A percentile compares a stretch with the other conserved stretches of the same genome.
Evolutionary conservation across 2,797 vertebrate genomes (phyloP).

Genomic region (Sebastes diploproa): DNA sequence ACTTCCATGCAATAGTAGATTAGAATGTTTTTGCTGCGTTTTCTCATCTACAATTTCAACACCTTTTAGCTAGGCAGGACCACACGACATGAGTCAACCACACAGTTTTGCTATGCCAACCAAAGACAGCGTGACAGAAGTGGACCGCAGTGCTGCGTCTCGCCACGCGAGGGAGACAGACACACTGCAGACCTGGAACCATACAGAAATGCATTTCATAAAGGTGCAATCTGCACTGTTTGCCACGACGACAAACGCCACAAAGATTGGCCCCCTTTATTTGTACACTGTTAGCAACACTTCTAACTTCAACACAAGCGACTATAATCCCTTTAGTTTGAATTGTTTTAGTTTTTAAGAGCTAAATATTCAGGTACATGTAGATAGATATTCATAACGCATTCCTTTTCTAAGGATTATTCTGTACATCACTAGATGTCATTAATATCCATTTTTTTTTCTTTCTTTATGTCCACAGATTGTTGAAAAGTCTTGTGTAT

Average conservation of each 20-base stretch:
- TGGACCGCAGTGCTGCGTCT: constrained; percentile 58
- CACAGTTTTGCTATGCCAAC: constrained; percentile 77
- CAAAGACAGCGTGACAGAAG: constrained; percentile 62
- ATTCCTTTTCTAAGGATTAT: constrained; percentile 73
- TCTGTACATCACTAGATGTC: constrained; percentile 69
- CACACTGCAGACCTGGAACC: constrained; percentile 57
- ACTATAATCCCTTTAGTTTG: constrained; percentile 65
- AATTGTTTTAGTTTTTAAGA: constrained; percentile 64
- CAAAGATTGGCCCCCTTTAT: constrained; percentile 63
- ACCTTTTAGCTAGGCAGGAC: constrained; percentile 75
- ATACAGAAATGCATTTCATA: constrained; percentile 71
- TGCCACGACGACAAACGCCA: constrained; percentile 49
- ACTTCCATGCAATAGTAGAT: constrained; percentile 81
- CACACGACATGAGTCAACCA: constrained; percentile 75
- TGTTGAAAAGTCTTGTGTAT: constrained; percentile 75
- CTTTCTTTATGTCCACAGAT: constrained; percentile 65
- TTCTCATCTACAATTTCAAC: constrained; percentile 73
- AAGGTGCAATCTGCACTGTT: constrained; percentile 56
- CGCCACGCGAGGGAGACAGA: constrained; percentile 55
- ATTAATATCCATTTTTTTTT: constrained; percentile 50
- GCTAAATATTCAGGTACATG: constrained; percentile 79
- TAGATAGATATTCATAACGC: constrained; percentile 75
- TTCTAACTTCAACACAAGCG: constrained; percentile 71
- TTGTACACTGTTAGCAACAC: constrained; percentile 67
- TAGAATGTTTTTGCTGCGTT: constrained; percentile 62